Evolutionary conservation across 2,797 vertebrate genomes (phyloP).

Genomic region (Rhinatrema bivittatum): DNA sequence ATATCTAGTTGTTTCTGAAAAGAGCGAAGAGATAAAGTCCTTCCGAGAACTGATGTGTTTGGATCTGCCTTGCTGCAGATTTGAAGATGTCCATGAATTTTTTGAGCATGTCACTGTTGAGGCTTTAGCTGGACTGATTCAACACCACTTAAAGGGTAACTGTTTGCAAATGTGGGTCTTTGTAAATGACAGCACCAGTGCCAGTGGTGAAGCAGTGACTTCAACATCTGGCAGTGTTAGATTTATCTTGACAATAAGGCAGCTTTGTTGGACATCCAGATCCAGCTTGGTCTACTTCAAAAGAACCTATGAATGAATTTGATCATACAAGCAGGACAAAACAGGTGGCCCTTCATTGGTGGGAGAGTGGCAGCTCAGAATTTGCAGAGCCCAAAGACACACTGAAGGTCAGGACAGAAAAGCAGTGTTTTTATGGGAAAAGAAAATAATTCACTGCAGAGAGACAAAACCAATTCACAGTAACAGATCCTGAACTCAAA

Average conservation of each 20-base stretch:
- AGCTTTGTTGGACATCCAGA: too few species aligned
- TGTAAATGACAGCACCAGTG: constrained; percentile 80
- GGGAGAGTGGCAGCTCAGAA: too few species aligned
- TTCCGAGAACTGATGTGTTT: constrained; percentile 80
- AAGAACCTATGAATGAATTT: too few species aligned
- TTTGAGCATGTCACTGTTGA: constrained; percentile 84
- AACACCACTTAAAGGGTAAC: constrained; percentile 79
- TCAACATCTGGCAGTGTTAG: constrained; percentile 70
- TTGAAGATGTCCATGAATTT: constrained; percentile 87
- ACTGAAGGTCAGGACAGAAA: too few species aligned
- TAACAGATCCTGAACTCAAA: too few species aligned
- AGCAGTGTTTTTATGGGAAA: too few species aligned
- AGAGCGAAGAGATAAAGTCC: constrained; percentile 81
- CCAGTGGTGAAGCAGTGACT: constrained; percentile 82
- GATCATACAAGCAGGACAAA: too few species aligned
- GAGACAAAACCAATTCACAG: too few species aligned
- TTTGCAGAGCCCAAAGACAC: too few species aligned
- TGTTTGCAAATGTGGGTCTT: constrained; percentile 75
- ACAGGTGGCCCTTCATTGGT: too few species aligned
- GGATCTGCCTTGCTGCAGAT: constrained; percentile 90
- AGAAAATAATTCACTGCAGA: too few species aligned
- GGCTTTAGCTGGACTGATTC: constrained; percentile 71
- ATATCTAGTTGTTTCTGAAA: constrained; percentile 84
- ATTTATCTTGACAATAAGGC: constrained; percentile 81
- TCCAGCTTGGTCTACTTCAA: too few species aligned